These are phyloP conservation scores for Ceratosolen fusciceps DNA, from an alignment of 1,140 invertebrate species.

Conservation along the genomic window DNA sequence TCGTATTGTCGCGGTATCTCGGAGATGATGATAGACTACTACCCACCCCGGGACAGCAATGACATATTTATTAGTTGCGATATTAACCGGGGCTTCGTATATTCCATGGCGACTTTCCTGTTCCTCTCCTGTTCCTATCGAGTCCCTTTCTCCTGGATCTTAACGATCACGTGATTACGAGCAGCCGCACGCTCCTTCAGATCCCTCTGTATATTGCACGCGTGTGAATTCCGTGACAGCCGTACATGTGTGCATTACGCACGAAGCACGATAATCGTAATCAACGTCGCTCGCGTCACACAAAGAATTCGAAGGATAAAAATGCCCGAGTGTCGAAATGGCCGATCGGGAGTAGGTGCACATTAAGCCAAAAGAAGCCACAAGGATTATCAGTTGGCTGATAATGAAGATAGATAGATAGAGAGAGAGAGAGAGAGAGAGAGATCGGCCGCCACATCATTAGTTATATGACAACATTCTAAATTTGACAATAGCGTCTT, in stretches of 20 bases:
- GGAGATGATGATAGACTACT: slow-evolving; percentile 54
- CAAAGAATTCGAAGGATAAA: slow-evolving; percentile 12
- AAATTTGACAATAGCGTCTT: slow-evolving; percentile 20
- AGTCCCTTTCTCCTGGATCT: too few species aligned
- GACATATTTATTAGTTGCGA: slow-evolving; percentile 53
- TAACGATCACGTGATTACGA: background rate
- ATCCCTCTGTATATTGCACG: too few species aligned
- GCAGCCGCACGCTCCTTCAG: too few species aligned
- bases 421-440: too few species aligned
- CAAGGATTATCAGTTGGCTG: background rate
- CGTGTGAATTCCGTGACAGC: too few species aligned
- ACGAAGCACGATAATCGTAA: background rate
- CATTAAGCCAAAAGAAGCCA: slow-evolving; percentile 11
- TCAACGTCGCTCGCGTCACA: slow-evolving; percentile 17
- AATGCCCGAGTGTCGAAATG: slow-evolving; percentile 42
- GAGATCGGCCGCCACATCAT: too few species aligned
- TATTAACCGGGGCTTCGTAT: background rate
- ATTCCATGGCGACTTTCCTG: background rate
- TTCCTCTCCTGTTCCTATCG: background rate
- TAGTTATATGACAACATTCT: background rate
- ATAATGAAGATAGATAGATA: too few species aligned
- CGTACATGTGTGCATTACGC: background rate
- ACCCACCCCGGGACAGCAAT: slow-evolving; percentile 49
- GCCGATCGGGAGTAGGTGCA: background rate
- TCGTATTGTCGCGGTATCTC: slow-evolving; percentile 28